Conservation (phyloP, 1,140 invertebrate genomes). For the Brachionus angularis region DNA sequence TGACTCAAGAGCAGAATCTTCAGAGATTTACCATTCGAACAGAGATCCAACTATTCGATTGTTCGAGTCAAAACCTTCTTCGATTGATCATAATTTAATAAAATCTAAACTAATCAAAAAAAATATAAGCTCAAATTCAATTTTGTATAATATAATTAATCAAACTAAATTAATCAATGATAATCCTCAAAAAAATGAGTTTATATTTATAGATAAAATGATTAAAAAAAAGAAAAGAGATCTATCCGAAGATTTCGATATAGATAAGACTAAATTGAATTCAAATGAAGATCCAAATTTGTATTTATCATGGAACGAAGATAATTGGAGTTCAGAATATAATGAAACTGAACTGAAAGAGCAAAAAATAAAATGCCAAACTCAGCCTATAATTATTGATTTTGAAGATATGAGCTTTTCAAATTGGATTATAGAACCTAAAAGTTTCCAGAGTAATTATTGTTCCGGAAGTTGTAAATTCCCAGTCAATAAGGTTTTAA, state of each 20-base stretch:
- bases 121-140: too few species aligned
- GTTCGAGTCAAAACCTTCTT: neutral
- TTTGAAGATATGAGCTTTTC: conserved; percentile 40
- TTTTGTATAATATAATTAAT: neutral
- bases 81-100: too few species aligned
- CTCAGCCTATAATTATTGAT: conserved; percentile 4
- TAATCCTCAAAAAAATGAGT: neutral
- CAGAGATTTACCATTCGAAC: conserved; percentile 5
- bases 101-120: too few species aligned
- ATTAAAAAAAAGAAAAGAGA: neutral
- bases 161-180: conserved; percentile 13
- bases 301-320: neutral
- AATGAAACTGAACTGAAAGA: conserved; percentile 15
- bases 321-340: neutral
- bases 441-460: conserved; percentile 29
- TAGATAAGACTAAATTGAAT: too few species aligned
- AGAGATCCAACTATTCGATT: conserved; percentile 9
- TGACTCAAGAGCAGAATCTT: neutral
- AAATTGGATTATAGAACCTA: conserved; percentile 36
- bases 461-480: conserved; percentile 37
- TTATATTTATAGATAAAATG: conserved; percentile 8
- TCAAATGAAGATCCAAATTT: neutral
- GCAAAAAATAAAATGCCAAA: conserved; percentile 8
- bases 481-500: neutral
- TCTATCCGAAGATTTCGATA: neutral